phyloP scores from a whole-genome alignment of 2,888 invertebrate genomes.

The Drosophila paramelanica region DNA sequence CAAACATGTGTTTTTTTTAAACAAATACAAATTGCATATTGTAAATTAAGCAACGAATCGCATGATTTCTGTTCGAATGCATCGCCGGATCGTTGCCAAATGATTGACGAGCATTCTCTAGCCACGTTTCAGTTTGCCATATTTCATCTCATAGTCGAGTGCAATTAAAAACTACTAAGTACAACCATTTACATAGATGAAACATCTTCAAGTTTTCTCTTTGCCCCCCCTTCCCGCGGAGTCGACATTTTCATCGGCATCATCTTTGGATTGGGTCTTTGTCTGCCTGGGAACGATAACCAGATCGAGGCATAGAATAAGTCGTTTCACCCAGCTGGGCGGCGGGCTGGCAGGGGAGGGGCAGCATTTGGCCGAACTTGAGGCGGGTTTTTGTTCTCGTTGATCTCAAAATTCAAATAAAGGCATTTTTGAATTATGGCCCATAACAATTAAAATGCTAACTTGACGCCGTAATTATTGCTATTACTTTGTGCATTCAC shows the following conservation, averaged over 20 bases:
- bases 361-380: slow-evolving; percentile 20
- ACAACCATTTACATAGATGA: slow-evolving; percentile 19
- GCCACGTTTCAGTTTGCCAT: slow-evolving; percentile 36
- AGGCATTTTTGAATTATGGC: slow-evolving; percentile 51
- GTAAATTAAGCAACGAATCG: slow-evolving; percentile 31
- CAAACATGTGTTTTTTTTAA: slow-evolving; percentile 14
- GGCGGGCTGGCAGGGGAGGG: background rate
- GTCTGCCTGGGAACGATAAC: slow-evolving; percentile 27
- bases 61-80: slow-evolving; percentile 27
- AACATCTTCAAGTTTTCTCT: slow-evolving; percentile 14
- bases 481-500: slow-evolving; percentile 37
- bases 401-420: slow-evolving; percentile 50
- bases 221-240: background rate
- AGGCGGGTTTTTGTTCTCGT: slow-evolving; percentile 27
- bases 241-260: background rate
- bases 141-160: slow-evolving; percentile 30
- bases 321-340: background rate
- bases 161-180: slow-evolving; percentile 35
- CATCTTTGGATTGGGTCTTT: slow-evolving; percentile 2
- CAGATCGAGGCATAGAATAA: slow-evolving; percentile 4
- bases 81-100: slow-evolving; percentile 5
- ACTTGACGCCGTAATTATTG: slow-evolving; percentile 38
- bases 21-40: slow-evolving; percentile 43
- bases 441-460: slow-evolving; percentile 56
- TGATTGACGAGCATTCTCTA: slow-evolving; percentile 41